Conservation (phyloP, 2,113 vertebrate genomes). For the Xyliphius kryptos region DNA sequence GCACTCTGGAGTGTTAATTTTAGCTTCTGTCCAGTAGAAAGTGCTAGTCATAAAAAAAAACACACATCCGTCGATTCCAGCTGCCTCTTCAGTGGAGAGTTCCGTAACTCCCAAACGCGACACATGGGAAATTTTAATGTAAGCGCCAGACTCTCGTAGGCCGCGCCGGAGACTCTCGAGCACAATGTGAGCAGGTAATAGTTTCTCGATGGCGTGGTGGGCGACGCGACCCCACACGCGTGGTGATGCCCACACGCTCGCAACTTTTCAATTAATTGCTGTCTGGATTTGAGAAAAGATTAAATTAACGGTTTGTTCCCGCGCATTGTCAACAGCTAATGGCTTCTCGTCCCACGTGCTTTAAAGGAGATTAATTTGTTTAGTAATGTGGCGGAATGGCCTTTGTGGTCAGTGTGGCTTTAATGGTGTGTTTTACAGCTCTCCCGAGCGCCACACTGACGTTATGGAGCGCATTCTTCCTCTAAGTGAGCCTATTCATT, state of each 20-base stretch:
- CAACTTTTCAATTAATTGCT: constrained; percentile 19
- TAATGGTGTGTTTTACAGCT: constrained; percentile 40
- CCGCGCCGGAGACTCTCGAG: too few species aligned
- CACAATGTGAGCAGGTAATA: too few species aligned
- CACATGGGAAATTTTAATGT: too few species aligned
- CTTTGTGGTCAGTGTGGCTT: constrained; percentile 33
- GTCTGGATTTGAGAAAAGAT: constrained; percentile 17
- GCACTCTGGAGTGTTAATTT: too few species aligned
- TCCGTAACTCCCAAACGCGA: too few species aligned
- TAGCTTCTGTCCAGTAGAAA: too few species aligned
- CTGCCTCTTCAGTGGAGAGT: too few species aligned
- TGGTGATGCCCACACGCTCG: constrained; percentile 4
- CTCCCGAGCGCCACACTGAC: constrained; percentile 23
- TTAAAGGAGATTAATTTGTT: constrained; percentile 34
- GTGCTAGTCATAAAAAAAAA: too few species aligned
- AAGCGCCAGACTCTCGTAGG: too few species aligned
- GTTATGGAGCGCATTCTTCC: constrained; percentile 27
- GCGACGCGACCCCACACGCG: too few species aligned
- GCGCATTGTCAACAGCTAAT: constrained; percentile 33
- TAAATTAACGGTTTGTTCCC: constrained; percentile 24
- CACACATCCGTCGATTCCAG: too few species aligned
- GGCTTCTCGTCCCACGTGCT: constrained; percentile 16
- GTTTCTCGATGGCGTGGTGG: too few species aligned
- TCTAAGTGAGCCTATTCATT: constrained; percentile 41
- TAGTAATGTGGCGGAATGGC: constrained; percentile 25